These are phyloP conservation scores for Promerops cafer DNA, from an alignment of 2,113 vertebrate genomes.

Conservation along the genomic window DNA sequence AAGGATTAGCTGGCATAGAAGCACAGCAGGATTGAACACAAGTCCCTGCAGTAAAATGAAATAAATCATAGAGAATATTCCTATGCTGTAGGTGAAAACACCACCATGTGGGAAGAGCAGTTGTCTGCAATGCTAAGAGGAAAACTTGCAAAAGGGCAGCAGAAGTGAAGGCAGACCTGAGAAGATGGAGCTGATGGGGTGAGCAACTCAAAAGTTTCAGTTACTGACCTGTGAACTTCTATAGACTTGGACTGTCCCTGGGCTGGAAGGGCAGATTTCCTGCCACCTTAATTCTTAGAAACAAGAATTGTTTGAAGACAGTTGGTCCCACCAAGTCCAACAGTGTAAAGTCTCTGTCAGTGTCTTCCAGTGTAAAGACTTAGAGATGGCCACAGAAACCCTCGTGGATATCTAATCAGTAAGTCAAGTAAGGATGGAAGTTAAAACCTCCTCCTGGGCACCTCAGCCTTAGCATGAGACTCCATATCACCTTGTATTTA, in stretches of 20 bases:
- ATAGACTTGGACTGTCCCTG: background rate
- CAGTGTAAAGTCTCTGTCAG: background rate
- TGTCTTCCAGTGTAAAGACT: background rate
- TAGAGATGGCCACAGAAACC: background rate
- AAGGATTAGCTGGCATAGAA: background rate
- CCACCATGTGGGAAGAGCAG: background rate
- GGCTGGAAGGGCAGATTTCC: background rate
- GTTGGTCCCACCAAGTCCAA: background rate
- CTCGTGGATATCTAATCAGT: background rate
- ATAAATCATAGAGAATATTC: background rate
- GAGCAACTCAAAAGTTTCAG: background rate
- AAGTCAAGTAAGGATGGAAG: background rate
- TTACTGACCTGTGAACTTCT: background rate
- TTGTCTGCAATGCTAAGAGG: background rate
- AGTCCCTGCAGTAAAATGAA: background rate
- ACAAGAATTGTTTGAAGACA: background rate
- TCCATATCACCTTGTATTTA: background rate
- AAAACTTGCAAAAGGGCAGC: background rate
- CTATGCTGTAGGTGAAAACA: background rate
- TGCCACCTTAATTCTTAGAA: background rate
- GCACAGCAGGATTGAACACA: background rate
- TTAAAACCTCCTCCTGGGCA: background rate
- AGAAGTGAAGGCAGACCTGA: background rate
- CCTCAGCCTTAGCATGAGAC: background rate
- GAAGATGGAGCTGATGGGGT: background rate